Evolutionary conservation across 2,888 invertebrate species (phyloP).

Genomic region (Synergus gifuensis): DNA sequence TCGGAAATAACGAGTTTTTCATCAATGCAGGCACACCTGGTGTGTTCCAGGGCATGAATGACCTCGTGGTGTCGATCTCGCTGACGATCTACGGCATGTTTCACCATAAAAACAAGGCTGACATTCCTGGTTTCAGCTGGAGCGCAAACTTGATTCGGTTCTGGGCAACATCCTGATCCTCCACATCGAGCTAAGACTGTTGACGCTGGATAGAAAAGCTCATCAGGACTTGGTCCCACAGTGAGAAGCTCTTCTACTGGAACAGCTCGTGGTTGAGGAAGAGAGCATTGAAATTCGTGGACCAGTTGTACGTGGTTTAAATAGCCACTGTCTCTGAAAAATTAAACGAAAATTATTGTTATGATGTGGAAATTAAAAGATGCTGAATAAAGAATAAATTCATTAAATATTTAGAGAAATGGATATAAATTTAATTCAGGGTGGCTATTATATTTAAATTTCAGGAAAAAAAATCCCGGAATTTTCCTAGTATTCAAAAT

Average conservation of each 20-base stretch:
- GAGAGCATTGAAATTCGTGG: conserved; percentile 67
- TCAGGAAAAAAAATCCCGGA: no score
- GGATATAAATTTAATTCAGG: no score
- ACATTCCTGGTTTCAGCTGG: conserved; percentile 68
- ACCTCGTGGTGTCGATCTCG: conserved; percentile 72
- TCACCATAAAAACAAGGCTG: conserved; percentile 72
- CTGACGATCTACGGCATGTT: conserved; percentile 69
- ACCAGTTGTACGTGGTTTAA: conserved; percentile 70
- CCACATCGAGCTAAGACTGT: conserved; percentile 72
- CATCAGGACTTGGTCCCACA: conserved; percentile 69
- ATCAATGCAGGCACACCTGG: conserved; percentile 67
- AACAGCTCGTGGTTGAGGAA: conserved; percentile 70
- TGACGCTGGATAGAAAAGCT: conserved; percentile 70
- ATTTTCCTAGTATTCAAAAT: no score
- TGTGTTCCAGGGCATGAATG: conserved; percentile 69
- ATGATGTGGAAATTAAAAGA: neutral
- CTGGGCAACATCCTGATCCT: conserved; percentile 71
- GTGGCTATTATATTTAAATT: no score
- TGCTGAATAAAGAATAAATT: no score
- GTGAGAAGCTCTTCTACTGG: conserved; percentile 67
- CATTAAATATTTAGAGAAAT: neutral
- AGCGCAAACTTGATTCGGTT: conserved; percentile 65
- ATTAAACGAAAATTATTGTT: neutral
- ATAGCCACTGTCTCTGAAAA: conserved; percentile 67
- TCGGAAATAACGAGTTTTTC: conserved; percentile 44